Base-by-base conservation (phyloP, 2,797 vertebrate species). In the Prionace glauca region DNA sequence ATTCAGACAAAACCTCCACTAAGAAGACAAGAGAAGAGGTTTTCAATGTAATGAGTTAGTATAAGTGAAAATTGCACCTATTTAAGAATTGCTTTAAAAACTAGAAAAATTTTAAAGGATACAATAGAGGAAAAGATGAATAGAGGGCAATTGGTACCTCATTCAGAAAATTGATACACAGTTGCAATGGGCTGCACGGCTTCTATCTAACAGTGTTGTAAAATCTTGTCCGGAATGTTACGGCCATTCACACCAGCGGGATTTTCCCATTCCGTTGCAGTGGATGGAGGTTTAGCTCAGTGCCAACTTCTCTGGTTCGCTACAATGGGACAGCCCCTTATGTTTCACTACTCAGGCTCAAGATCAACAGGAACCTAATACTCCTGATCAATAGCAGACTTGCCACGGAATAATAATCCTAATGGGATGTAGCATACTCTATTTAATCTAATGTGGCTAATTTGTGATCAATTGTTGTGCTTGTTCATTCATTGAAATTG, bases 361-460 rank as follows among this genome's bases (percentile, higher is more conserved):
- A 62, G 56, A 32, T 90, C 60, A 62, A 56, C 87, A 7, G 56
- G 29, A 90, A 32, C 29, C 4, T 32, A 90, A 32, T 90, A 90
- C 14, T n/a, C n/a, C 90, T 50, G 62, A 92, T 92, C 90, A 67
- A 92, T 69, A 92, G n/a, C 90, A 92, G 90, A 92, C 62, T 92
- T 36, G 8, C 36, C 90, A 92, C 20, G 41, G 65, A 69, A 69
- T 69, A 92, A 92, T 92, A 41, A 65, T 41, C n/a, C 14, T 67
- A 67, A 92, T n/a, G 69, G 90, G 62, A 92, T 67, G n/a, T 62
- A 69, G 90, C 65, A 12, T 65, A 41, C 62, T 67, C 90, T n/a
- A 41, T n/a, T 67, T 67, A 69, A 84, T 69, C 65, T 67, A 92
- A 69, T 92, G 2, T 69, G 18, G 90, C 62, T 41, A 36, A 92